These are phyloP conservation scores for Romanomermis culicivorax DNA, from an alignment of 2,888 invertebrate genomes.

Conservation along the genomic window DNA sequence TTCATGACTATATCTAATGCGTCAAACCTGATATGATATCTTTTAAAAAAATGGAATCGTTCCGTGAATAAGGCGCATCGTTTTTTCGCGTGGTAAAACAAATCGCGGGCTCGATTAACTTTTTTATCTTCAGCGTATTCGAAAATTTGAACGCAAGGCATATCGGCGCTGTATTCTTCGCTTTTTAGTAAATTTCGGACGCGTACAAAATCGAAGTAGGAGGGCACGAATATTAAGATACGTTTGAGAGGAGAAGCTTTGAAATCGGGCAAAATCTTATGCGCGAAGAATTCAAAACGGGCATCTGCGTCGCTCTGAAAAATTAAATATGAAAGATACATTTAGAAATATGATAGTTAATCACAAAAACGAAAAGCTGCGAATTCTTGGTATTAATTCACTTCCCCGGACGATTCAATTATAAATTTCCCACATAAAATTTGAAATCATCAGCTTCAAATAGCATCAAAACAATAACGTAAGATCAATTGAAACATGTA, in stretches of 20 bases:
- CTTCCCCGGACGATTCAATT: no score
- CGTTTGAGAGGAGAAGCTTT: slow-evolving; percentile 55
- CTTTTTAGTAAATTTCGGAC: slow-evolving; percentile 62
- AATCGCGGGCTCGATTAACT: slow-evolving; percentile 65
- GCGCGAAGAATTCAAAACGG: slow-evolving; percentile 58
- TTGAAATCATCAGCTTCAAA: no score
- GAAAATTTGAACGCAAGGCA: slow-evolving; percentile 52
- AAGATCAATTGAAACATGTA: no score
- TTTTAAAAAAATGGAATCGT: slow-evolving; percentile 62
- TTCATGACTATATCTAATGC: no score
- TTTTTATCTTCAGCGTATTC: slow-evolving; percentile 32
- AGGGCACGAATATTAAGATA: slow-evolving; percentile 70
- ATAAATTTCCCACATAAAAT: no score
- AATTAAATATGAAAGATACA: no score
- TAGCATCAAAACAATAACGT: no score
- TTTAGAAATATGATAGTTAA: no score
- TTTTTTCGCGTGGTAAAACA: slow-evolving; percentile 73
- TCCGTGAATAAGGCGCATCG: slow-evolving; percentile 83
- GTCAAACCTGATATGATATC: slow-evolving; percentile 33
- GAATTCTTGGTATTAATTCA: no score
- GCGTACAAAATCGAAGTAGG: slow-evolving; percentile 83
- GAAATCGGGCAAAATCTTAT: slow-evolving; percentile 24
- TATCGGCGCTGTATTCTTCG: slow-evolving; percentile 43
- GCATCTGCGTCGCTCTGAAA: slow-evolving; percentile 45
- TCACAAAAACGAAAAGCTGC: no score